Conservation (phyloP, 2,113 vertebrate species). For the Strix uralensis region DNA sequence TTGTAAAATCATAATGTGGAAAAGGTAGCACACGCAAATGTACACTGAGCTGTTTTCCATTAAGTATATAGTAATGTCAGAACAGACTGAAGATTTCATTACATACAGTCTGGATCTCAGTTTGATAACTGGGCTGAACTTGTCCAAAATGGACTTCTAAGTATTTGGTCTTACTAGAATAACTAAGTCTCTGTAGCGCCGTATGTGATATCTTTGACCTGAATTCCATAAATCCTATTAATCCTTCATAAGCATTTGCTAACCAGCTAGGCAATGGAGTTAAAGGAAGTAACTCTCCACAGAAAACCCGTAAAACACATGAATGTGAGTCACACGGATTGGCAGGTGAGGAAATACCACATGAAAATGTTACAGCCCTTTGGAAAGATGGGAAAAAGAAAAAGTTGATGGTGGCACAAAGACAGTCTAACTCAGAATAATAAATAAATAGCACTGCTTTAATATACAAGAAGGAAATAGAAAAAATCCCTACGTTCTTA, state of each 20-base stretch:
- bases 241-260: not conserved
- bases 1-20: not conserved
- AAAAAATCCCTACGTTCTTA: not conserved
- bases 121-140: not conserved
- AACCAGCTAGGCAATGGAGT: not conserved
- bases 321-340: accelerated
- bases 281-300: not conserved
- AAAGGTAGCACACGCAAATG: not conserved
- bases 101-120: not conserved
- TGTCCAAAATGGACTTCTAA: not conserved
- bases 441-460: not conserved
- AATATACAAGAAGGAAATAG: not conserved
- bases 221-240: not conserved
- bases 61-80: not conserved
- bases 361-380: not conserved
- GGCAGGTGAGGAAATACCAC: not conserved
- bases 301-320: not conserved
- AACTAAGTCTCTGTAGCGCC: not conserved
- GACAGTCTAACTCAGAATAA: not conserved
- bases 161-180: not conserved
- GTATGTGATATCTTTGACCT: not conserved
- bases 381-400: not conserved
- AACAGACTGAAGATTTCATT: not conserved
- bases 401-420: not conserved
- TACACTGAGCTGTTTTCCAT: not conserved